Evolutionary conservation across 2,888 invertebrate species (phyloP).

Genomic region (Drosophila antonietae): DNA sequence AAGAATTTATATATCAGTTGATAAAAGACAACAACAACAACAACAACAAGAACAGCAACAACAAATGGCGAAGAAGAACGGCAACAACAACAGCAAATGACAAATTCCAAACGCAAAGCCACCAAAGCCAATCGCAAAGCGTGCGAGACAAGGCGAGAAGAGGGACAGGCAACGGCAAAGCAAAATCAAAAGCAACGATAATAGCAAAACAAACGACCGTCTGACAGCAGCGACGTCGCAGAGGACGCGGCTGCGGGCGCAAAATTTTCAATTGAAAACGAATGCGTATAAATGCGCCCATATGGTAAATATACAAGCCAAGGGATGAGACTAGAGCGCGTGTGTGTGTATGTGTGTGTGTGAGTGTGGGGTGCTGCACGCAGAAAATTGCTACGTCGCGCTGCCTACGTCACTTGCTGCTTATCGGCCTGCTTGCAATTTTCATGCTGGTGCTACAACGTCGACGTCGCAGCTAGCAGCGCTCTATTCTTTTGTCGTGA

Average conservation of each 20-base stretch:
- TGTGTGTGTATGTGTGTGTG: constrained; percentile 3
- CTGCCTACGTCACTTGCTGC: constrained; percentile 52
- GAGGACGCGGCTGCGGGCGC: constrained; percentile 18
- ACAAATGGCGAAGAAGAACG: no score
- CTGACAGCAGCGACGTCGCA: constrained; percentile 18
- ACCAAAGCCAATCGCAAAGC: constrained; percentile 41
- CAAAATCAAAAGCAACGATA: constrained; percentile 49
- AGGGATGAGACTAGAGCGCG: constrained; percentile 27
- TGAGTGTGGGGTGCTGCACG: constrained; percentile 15
- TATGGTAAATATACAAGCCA: constrained; percentile 69
- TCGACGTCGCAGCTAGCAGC: constrained; percentile 11
- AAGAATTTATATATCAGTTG: constrained; percentile 25
- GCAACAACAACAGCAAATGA: constrained; percentile 23
- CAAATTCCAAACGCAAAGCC: constrained; percentile 41
- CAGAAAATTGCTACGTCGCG: constrained; percentile 31
- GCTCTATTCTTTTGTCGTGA: not conserved
- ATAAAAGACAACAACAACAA: constrained; percentile 25
- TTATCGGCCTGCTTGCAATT: constrained; percentile 60
- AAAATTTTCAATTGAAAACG: constrained; percentile 75
- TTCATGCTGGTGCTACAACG: constrained; percentile 57
- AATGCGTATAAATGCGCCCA: constrained; percentile 79
- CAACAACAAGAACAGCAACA: not conserved
- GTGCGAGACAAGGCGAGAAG: constrained; percentile 5
- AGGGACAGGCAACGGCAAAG: constrained; percentile 25
- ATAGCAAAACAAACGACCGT: constrained; percentile 65